phyloP scores from a whole-genome alignment of 2,888 invertebrate species.

The Spodoptera littoralis region DNA sequence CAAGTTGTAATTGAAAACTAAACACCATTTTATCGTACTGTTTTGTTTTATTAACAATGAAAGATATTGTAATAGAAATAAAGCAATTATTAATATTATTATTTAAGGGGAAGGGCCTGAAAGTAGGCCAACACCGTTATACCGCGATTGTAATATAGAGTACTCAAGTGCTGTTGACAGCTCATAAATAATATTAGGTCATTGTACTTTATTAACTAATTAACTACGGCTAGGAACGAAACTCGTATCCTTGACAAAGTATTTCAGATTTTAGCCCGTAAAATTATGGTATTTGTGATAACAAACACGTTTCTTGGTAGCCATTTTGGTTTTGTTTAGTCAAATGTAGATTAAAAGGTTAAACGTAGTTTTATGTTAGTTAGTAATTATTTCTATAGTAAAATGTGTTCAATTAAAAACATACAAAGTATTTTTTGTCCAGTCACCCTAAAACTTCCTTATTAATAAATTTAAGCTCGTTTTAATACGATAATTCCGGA shows the following conservation, averaged over 20 bases:
- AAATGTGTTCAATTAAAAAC: no score
- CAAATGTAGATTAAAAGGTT: not conserved
- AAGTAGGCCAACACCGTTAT: conserved; percentile 36
- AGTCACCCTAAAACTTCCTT: not conserved
- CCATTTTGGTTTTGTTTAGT: not conserved
- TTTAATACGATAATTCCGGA: conserved; percentile 16
- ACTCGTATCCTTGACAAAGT: conserved; percentile 35
- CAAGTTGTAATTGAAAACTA: no score
- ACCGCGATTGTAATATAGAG: conserved; percentile 42
- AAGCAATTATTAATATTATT: conserved; percentile 1
- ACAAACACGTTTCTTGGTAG: conserved; percentile 1
- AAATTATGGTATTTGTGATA: conserved; percentile 26
- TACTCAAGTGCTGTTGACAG: conserved; percentile 51
- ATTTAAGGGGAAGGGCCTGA: conserved; percentile 23
- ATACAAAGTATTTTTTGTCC: not conserved
- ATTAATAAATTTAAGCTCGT: conserved; percentile 12
- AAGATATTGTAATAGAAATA: conserved; percentile 2
- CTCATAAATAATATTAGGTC: conserved; percentile 56
- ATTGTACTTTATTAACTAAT: conserved; percentile 57
- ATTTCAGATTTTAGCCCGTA: conserved; percentile 11
- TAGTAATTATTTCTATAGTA: no score
- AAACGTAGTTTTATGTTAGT: not conserved
- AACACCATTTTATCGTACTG: no score
- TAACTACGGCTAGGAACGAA: conserved; percentile 50
- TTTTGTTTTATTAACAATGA: no score